phyloP scores from a whole-genome alignment of 2,113 vertebrate genomes.

The Cercocebus atys region DNA sequence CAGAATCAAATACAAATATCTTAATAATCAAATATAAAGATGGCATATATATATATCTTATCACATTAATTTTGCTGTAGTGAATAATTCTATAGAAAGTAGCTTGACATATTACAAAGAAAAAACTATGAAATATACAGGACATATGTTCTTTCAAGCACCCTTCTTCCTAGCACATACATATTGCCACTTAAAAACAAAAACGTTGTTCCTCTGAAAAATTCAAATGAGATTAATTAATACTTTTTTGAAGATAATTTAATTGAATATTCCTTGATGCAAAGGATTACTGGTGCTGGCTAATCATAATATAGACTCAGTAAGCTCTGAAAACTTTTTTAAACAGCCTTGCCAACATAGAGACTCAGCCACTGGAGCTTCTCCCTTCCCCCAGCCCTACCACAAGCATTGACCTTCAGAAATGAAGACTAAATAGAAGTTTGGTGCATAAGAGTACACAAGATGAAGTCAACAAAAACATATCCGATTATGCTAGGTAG shows the following conservation, averaged over 20 bases:
- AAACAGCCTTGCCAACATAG: accelerated
- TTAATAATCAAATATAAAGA: not conserved
- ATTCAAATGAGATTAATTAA: slow-evolving; percentile 50
- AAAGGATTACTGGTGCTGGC: not conserved
- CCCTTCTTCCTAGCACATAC: accelerated
- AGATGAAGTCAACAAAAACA: not conserved
- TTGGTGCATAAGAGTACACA: not conserved
- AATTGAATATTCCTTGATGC: not conserved
- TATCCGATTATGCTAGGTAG: not conserved
- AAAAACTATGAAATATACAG: not conserved
- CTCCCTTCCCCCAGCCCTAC: not conserved
- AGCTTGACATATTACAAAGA: not conserved
- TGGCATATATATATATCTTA: not conserved
- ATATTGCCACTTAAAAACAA: not conserved
- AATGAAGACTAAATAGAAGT: not conserved
- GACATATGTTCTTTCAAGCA: not conserved
- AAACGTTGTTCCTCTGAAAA: slow-evolving; percentile 14
- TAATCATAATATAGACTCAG: slow-evolving; percentile 36
- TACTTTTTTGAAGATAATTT: slow-evolving; percentile 26
- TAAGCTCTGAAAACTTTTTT: not conserved
- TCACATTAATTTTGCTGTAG: not conserved
- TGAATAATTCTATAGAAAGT: not conserved
- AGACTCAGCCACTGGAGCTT: not conserved
- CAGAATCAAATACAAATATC: not conserved
- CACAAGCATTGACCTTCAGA: not conserved